Percentiles rank a stretch among this genome's conserved stretches.
phyloP scores from a whole-genome alignment of 2,888 invertebrate genomes.

The Cynaeus angustus region DNA sequence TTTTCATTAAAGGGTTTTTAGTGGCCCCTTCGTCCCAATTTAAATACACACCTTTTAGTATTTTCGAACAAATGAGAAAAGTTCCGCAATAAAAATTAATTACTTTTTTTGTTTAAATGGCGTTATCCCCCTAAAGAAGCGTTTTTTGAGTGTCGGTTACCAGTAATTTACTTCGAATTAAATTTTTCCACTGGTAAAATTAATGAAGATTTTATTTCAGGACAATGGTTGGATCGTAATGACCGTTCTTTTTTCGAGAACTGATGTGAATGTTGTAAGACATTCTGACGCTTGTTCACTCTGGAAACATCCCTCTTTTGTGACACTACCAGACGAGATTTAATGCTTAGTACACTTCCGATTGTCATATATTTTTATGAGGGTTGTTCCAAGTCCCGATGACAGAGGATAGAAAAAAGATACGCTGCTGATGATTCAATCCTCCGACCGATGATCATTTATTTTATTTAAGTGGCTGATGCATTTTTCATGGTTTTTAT shows the following conservation, averaged over 20 bases:
- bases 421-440: conserved; percentile 28
- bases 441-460: conserved; percentile 12
- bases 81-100: conserved; percentile 46
- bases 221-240: background rate
- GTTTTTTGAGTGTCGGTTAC: conserved; percentile 31
- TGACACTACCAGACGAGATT: conserved; percentile 19
- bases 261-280: background rate
- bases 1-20: conserved; percentile 43
- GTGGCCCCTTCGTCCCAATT: conserved; percentile 32
- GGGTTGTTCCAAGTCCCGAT: conserved; percentile 31
- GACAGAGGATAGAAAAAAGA: conserved; percentile 39
- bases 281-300: conserved; percentile 10
- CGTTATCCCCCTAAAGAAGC: conserved; percentile 19
- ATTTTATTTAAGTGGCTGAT: conserved; percentile 37
- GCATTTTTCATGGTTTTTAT: conserved; percentile 37
- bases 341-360: conserved; percentile 47
- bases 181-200: conserved; percentile 29
- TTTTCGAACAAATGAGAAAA: conserved; percentile 44
- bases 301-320: conserved; percentile 13
- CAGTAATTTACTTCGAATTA: conserved; percentile 37
- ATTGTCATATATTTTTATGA: conserved; percentile 46
- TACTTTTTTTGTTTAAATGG: conserved; percentile 36
- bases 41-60: conserved; percentile 43
- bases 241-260: background rate
- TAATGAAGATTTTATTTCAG: conserved; percentile 15